Conservation (phyloP, 2,888 invertebrate genomes). For the Physocephala rufipes region DNA sequence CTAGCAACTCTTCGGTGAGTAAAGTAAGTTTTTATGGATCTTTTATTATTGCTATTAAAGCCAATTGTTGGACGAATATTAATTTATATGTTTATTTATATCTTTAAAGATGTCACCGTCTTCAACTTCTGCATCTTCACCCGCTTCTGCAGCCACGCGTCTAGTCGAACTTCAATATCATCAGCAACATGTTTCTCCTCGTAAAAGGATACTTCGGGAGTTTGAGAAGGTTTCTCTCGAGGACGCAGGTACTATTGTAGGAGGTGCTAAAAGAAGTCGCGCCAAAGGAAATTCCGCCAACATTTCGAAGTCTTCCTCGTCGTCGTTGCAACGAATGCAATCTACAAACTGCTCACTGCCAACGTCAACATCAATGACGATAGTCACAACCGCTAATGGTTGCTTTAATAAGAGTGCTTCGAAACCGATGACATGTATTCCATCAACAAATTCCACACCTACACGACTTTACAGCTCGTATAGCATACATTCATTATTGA, state of each 20-base stretch:
- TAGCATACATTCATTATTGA: slow-evolving; percentile 85
- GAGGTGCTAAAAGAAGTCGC: slow-evolving; percentile 70
- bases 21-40: slow-evolving; percentile 47
- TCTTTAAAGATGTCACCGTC: slow-evolving; percentile 56
- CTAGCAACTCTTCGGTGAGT: slow-evolving; percentile 50
- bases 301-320: neutral
- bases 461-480: slow-evolving; percentile 76
- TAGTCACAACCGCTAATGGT: slow-evolving; percentile 27
- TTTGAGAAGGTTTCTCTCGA: slow-evolving; percentile 76
- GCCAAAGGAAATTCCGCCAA: slow-evolving; percentile 58
- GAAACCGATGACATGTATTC: slow-evolving; percentile 7
- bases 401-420: slow-evolving; percentile 24
- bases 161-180: slow-evolving; percentile 61
- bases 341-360: slow-evolving; percentile 26
- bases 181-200: slow-evolving; percentile 75
- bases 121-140: slow-evolving; percentile 48
- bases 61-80: too few species aligned
- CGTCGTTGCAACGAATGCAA: slow-evolving; percentile 30
- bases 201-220: slow-evolving; percentile 83
- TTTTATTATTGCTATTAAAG: too few species aligned
- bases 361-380: slow-evolving; percentile 32
- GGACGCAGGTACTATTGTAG: slow-evolving; percentile 63
- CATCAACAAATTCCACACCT: slow-evolving; percentile 38
- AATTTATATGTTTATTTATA: too few species aligned
- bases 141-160: slow-evolving; percentile 50